Base-by-base conservation (phyloP, 2,113 vertebrate species). In the Mobula hypostoma region DNA sequence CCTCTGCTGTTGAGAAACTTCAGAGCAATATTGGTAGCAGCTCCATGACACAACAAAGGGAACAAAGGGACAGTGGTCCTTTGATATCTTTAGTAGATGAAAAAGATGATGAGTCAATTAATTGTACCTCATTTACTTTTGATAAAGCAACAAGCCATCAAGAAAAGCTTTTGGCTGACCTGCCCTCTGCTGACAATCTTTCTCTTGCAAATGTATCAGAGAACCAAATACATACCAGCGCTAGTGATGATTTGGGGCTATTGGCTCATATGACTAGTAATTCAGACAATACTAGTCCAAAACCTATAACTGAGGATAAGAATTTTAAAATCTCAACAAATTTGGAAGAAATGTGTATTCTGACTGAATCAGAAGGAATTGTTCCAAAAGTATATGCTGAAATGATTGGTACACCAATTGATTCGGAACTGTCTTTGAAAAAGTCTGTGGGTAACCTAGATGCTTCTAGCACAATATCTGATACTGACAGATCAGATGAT, bases 401-500 rank as follows among this genome's bases (percentile, higher is more conserved):
- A 95, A 96, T 97, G 96, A 96, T 96, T 70, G 95, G 96, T 70
- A 96, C 96, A 68, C 95, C 96, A 77, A 95, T 96, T 61, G 96
- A 97, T 94, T 96, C 95, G 9, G 97, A 97, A 74, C 95, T 97
- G 88, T 96, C 95, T 58, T 95, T 95, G 79, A 95, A 94, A 94
- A 97, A 97, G 95, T 95, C 95, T 91, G 96, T 96, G 94, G 96
- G 97, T 94, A 97, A 95, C 95, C 95, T 96, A 27, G 97, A 98
- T 94, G 95, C 96, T n/a, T 95, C 96, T 87, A 98, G 95, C 96
- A 96, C 96, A 96, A 97, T 96, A 94, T 97, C 95, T 94, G 99
- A 99, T 95, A 99, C 99, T 0, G 99, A 99, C 96, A 97, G 98
- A 96, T 99, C 99, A 2, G 99, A 99, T 56, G 99, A 99, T 95